Evolutionary conservation across 2,797 vertebrate species (phyloP).

Genomic region (Gadopsis marmoratus): DNA sequence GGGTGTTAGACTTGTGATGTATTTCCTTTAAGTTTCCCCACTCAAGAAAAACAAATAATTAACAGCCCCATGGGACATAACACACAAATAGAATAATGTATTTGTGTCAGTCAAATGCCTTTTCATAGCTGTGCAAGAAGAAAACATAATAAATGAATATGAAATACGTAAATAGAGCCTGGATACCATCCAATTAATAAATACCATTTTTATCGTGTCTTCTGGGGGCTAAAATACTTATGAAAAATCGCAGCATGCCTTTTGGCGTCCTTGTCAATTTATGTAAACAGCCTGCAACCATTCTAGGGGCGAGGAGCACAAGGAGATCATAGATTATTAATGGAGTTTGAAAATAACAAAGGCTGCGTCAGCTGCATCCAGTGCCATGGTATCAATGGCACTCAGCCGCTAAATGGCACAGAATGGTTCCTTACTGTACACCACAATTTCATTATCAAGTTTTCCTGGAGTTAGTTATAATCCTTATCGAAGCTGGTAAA

Average conservation of each 20-base stretch:
- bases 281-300: slow-evolving; percentile 81
- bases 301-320: slow-evolving; percentile 69
- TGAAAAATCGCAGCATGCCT: slow-evolving; percentile 69
- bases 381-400: slow-evolving; percentile 65
- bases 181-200: slow-evolving; percentile 80
- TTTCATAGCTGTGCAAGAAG: slow-evolving; percentile 64
- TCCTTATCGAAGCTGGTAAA: slow-evolving; percentile 24
- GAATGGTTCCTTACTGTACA: slow-evolving; percentile 46
- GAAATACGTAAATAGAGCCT: slow-evolving; percentile 78
- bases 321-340: slow-evolving; percentile 82
- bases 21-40: slow-evolving; percentile 78
- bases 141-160: slow-evolving; percentile 82
- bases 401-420: slow-evolving; percentile 49
- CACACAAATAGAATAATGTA: slow-evolving; percentile 84
- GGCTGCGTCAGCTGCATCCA: slow-evolving; percentile 73
- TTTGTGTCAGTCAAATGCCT: slow-evolving; percentile 82
- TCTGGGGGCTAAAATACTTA: slow-evolving; percentile 76
- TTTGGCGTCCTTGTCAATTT: slow-evolving; percentile 76
- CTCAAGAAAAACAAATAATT: slow-evolving; percentile 82
- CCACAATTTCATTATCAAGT: slow-evolving; percentile 32
- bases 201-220: slow-evolving; percentile 76
- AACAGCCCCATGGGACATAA: slow-evolving; percentile 76
- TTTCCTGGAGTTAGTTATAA: slow-evolving; percentile 21
- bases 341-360: slow-evolving; percentile 80
- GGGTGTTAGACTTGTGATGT: slow-evolving; percentile 73